Evolutionary conservation across 64 coral and sea anemone species (phyloP).

Genomic region (Montipora capricornis): DNA sequence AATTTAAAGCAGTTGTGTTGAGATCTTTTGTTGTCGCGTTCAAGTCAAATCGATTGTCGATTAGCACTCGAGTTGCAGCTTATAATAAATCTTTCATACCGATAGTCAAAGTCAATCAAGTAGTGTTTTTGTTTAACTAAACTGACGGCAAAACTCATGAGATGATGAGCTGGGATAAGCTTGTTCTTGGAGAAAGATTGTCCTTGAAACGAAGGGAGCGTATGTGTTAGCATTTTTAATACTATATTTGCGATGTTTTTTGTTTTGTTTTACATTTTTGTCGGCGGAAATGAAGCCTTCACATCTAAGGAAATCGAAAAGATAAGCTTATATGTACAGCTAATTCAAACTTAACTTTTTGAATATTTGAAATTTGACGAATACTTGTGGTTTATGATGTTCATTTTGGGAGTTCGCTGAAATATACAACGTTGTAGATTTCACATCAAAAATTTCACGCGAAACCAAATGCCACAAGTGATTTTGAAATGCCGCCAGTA

Average conservation of each 20-base stretch:
- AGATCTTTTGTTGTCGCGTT: neutral
- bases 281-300: neutral
- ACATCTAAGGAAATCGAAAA: neutral
- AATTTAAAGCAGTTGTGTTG: neutral
- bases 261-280: neutral
- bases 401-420: neutral
- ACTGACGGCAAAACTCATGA: neutral
- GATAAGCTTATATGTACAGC: neutral
- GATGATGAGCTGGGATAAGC: neutral
- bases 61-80: neutral
- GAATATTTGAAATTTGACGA: conserved; percentile 11
- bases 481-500: neutral
- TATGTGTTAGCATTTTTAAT: neutral
- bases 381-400: conserved; percentile 1
- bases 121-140: conserved; percentile 6
- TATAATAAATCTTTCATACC: neutral
- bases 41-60: neutral
- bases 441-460: neutral
- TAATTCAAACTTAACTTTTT: neutral
- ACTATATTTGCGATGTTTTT: neutral
- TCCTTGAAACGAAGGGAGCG: neutral
- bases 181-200: neutral
- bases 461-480: neutral
- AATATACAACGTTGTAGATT: neutral
- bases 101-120: neutral